Evolutionary conservation across 2,113 vertebrate genomes (phyloP).

Genomic region (Plectropomus leopardus): DNA sequence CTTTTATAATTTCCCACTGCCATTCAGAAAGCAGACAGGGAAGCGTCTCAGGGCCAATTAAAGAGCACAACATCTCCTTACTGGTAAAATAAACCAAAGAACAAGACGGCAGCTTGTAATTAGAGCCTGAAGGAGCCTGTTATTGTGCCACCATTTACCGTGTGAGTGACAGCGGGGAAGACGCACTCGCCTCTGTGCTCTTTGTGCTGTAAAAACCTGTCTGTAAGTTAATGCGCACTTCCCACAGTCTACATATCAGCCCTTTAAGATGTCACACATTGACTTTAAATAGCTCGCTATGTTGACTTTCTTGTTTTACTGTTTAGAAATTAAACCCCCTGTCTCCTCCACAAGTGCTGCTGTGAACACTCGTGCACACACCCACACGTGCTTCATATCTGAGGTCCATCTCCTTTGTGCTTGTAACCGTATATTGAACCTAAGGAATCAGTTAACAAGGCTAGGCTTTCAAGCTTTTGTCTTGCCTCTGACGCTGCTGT

Average conservation of each 20-base stretch:
- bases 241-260: neutral
- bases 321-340: neutral
- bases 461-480: constrained; percentile 72
- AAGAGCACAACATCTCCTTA: constrained; percentile 12
- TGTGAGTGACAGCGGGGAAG: neutral
- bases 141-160: constrained; percentile 33
- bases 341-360: neutral
- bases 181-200: neutral
- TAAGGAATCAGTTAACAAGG: constrained; percentile 59
- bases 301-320: neutral
- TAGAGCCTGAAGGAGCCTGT: constrained; percentile 48
- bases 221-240: constrained; percentile 13
- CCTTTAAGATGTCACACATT: neutral
- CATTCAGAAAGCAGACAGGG: neutral
- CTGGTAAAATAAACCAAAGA: constrained; percentile 34
- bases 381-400: constrained; percentile 1
- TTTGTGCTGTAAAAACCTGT: constrained; percentile 11
- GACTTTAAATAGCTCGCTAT: neutral
- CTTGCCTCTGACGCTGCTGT: constrained; percentile 10
- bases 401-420: constrained; percentile 31
- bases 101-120: constrained; percentile 54
- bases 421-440: constrained; percentile 67
- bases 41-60: constrained; percentile 19
- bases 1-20: constrained; percentile 4
- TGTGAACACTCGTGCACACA: neutral